Conservation (phyloP, 2,797 vertebrate species). For the Echeneis naucrates region DNA sequence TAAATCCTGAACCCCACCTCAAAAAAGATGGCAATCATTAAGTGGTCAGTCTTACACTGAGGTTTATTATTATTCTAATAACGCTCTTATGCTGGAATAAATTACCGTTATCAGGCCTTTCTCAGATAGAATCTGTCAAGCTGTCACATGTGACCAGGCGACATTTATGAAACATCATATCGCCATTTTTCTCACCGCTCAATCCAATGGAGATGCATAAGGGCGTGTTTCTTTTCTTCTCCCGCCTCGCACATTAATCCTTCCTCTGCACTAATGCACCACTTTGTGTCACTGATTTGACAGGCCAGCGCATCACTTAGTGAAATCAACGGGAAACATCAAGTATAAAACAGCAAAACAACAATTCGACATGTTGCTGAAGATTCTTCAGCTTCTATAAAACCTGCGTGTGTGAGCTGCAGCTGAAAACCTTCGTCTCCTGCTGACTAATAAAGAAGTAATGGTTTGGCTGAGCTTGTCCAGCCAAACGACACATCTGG, state of each 20-base stretch:
- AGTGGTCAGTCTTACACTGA: conserved; percentile 8
- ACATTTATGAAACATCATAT: conserved; percentile 28
- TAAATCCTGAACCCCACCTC: conserved; percentile 24
- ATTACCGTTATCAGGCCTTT: conserved; percentile 34
- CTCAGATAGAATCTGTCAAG: conserved; percentile 29
- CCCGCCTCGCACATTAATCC: not conserved
- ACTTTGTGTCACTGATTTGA: not conserved
- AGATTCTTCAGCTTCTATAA: not conserved
- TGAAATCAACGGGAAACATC: not conserved
- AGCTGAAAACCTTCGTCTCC: not conserved
- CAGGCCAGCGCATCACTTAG: not conserved
- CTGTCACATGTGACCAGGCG: conserved; percentile 13
- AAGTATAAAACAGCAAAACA: not conserved
- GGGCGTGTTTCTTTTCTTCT: not conserved
- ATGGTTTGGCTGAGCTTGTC: conserved; percentile 14
- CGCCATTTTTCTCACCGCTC: not conserved
- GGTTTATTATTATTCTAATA: conserved; percentile 15
- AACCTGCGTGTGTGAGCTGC: not conserved
- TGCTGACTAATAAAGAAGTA: conserved; percentile 10
- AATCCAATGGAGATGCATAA: not conserved
- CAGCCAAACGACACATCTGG: conserved; percentile 10
- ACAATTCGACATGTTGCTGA: not conserved
- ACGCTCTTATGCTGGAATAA: conserved; percentile 10
- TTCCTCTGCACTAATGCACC: not conserved
- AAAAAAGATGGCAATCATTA: conserved; percentile 11